Base-by-base conservation (phyloP, 1,140 invertebrate species). In the Trachelipus rathkii region DNA sequence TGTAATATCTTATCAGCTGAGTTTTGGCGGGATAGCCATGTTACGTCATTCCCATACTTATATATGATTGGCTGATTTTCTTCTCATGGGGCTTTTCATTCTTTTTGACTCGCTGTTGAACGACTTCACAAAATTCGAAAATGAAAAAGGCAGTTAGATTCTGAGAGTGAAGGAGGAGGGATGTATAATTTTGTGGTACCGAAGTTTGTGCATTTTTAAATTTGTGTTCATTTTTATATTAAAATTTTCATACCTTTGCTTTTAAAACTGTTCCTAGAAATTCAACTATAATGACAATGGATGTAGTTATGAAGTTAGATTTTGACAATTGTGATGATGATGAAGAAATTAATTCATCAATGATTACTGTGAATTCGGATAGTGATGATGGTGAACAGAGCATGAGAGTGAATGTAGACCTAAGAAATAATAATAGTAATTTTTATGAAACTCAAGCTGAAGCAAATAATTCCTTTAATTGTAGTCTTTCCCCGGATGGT, bases 341-440 rank as follows among this genome's bases (percentile, higher is more conserved):
- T 15, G 50, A 60, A 60, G 50, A 60, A 60, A 60, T 60, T 15
- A 60, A 60, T 60, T 60, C 50, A 13, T 60, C 50, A 60, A 60
- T 60, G 50, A 19, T 60, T 2, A 60, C 50, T 60, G 19, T 60
- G 8, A 60, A 60, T 60, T 60, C 50, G 4, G 50, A 60, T 60
- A 60, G 50, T 60, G 50, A 60, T 60, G 50, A 60, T 60, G 11
- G 19, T 19, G 50, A 60, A 19, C 50, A 60, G 19, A 60, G 8
- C 19, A 33, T 33, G 33, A 33, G 6, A 33, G 6, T 33, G 33
- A 33, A 33, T 6, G 2, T 33, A 33, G 33, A 33, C 33, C 33
- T 33, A 33, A 33, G 33, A 33, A 33, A 33, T 33, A 33, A 33
- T 60, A 60, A 60, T 60, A 15, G 3, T 60, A 60, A 15, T 60